Evolutionary conservation across 1,140 invertebrate genomes (phyloP).

Genomic region (Aphelinus certus): DNA sequence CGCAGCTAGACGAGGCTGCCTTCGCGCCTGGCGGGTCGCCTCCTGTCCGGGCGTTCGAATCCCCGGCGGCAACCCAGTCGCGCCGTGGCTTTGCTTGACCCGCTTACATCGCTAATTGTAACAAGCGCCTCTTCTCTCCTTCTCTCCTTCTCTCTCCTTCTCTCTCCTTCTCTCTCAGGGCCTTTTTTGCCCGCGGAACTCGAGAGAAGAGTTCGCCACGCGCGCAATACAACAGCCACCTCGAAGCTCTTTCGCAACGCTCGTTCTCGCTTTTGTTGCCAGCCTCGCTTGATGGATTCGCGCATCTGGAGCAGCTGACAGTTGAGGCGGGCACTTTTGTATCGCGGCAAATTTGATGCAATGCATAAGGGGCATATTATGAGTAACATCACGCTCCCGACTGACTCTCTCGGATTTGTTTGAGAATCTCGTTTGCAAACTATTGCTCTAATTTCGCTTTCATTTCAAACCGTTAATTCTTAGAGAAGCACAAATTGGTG

Average conservation of each 20-base stretch:
- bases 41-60: background rate
- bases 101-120: slow-evolving; percentile 18
- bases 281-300: background rate
- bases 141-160: slow-evolving; percentile 5
- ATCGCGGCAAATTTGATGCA: too few relatives aligned
- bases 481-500: too few relatives aligned
- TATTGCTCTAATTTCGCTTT: too few relatives aligned
- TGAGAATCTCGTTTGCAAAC: too few relatives aligned
- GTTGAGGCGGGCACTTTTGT: too few relatives aligned
- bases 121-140: slow-evolving; percentile 2
- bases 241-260: slow-evolving; percentile 12
- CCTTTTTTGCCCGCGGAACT: slow-evolving; percentile 16
- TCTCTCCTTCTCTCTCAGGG: background rate
- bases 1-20: background rate
- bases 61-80: background rate
- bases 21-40: background rate
- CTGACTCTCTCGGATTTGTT: too few relatives aligned
- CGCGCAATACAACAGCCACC: too few relatives aligned
- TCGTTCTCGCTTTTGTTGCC: slow-evolving; percentile 26
- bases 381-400: too few relatives aligned
- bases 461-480: too few relatives aligned
- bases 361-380: too few relatives aligned
- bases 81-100: slow-evolving; percentile 3
- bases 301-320: slow-evolving; percentile 20
- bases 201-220: background rate